Evolutionary conservation across 2,888 invertebrate genomes (phyloP), one percentile per base, ranked within the genome.

Genomic region (Agonum fuliginosum): DNA sequence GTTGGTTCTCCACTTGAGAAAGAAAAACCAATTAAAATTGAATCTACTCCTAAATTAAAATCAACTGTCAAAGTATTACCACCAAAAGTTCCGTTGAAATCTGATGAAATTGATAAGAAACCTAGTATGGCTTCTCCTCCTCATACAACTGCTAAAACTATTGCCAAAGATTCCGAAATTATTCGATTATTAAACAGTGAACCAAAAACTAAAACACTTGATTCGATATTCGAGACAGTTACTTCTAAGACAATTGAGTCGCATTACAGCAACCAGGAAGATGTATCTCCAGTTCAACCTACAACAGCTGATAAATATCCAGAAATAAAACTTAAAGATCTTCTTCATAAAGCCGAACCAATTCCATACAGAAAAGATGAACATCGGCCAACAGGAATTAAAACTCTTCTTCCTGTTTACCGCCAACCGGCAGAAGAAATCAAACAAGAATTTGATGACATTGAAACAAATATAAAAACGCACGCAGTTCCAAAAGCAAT

Each of bases 401-500:
- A 89, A 83, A 89, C 89, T 0, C 83, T 89, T 51, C 82, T 89
- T 30, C 89, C 89, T 1, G 87, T 89, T 0, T 48, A 80, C 6
- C 74, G 82, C 43, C 34, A 48, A n/a, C 67, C 71, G 24, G 65
- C 79, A 17, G 83, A 83, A 65, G 80, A 80, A 46, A 71, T 79
- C 69, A 83, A 83, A 82, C 82, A 82, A 82, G 82, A 83, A 81
- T 79, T 62, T 27, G 75, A 75, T 14, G 65, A 62, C 19, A 12
- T n/a, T 48, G 65, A 62, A 27, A n/a, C 14, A 3, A n/a, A 2
- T 14, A 30, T 62, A 8, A 43, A 30, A 20, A n/a, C 4, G 41
- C 37, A 73, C 19, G 41, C 46, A 24, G 6, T 43, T 27, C 17
- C 51, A 3, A 46, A 67, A 75, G 10, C 17, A n/a, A 22, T 48